These are phyloP conservation scores for Eupithecia dodoneata DNA, from an alignment of 2,888 invertebrate species.

Conservation along the genomic window DNA sequence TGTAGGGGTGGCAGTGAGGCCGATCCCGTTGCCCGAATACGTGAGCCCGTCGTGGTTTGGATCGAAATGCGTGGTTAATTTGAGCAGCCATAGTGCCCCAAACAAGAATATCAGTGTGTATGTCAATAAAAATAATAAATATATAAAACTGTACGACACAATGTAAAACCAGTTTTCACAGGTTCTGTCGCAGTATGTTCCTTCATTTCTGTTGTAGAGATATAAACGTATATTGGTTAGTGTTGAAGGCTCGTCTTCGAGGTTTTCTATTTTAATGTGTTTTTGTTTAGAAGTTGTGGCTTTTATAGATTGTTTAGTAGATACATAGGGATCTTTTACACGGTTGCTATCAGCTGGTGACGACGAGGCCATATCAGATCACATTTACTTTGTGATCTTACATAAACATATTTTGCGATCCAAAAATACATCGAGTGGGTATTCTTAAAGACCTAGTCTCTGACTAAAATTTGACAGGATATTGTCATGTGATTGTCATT, in stretches of 20 bases:
- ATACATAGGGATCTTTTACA: slow-evolving; percentile 30
- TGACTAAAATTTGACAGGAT: slow-evolving; percentile 17
- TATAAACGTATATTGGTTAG: slow-evolving; percentile 41
- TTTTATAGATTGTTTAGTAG: slow-evolving; percentile 3
- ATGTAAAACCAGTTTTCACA: slow-evolving; percentile 66
- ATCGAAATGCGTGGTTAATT: slow-evolving; percentile 46
- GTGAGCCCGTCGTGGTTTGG: slow-evolving; percentile 45
- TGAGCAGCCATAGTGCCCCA: slow-evolving; percentile 56
- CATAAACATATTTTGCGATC: not conserved
- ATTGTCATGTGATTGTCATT: not conserved
- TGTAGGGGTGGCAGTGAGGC: slow-evolving; percentile 68
- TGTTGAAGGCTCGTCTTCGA: not conserved
- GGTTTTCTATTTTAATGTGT: not conserved
- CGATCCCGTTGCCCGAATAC: slow-evolving; percentile 62
- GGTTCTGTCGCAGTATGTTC: slow-evolving; percentile 60
- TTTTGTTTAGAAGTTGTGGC: slow-evolving; percentile 29
- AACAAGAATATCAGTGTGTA: slow-evolving; percentile 65
- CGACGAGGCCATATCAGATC: slow-evolving; percentile 15
- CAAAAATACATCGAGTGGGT: not conserved
- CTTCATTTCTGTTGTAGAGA: slow-evolving; percentile 59
- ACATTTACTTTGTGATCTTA: slow-evolving; percentile 15
- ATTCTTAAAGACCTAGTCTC: slow-evolving; percentile 10
- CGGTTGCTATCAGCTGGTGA: slow-evolving; percentile 11
- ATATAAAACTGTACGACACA: slow-evolving; percentile 61
- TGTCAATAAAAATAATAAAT: slow-evolving; percentile 64